phyloP scores from a whole-genome alignment of 2,888 invertebrate species.

The Sceliomorpha sp. region DNA sequence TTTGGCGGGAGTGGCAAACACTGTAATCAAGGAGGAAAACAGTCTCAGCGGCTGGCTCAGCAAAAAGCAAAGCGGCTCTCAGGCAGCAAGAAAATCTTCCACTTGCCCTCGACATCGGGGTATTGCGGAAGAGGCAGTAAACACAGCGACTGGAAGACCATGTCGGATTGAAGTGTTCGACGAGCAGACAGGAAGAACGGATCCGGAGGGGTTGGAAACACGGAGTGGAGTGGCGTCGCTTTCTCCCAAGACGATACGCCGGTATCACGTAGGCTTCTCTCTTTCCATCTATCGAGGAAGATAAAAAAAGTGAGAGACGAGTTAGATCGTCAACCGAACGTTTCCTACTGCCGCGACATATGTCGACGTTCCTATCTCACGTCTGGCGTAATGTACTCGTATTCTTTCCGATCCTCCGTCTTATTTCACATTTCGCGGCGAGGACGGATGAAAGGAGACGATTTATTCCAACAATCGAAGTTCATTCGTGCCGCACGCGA shows the following conservation, averaged over 20 bases:
- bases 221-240: constrained; percentile 20
- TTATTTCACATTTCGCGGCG: no score
- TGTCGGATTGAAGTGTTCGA: constrained; percentile 42
- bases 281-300: constrained; percentile 16
- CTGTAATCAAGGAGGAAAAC: constrained; percentile 66
- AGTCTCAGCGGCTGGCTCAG: constrained; percentile 51
- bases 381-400: no score
- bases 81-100: constrained; percentile 57
- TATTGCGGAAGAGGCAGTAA: constrained; percentile 44
- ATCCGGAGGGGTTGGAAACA: constrained; percentile 21
- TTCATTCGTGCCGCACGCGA: constrained; percentile 19
- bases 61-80: constrained; percentile 47
- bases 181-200: constrained; percentile 14
- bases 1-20: constrained; percentile 61
- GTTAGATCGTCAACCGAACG: constrained; percentile 14
- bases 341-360: no score
- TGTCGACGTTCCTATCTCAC: no score
- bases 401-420: no score
- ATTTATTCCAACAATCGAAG: constrained; percentile 1
- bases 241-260: constrained; percentile 55
- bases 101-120: constrained; percentile 39
- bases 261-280: constrained; percentile 46
- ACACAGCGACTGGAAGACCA: constrained; percentile 24
- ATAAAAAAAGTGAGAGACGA: constrained; percentile 39
- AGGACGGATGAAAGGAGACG: no score